Percentiles rank a stretch among this genome's conserved stretches.
These are phyloP conservation scores for Porites lutea DNA, from an alignment of 64 coral and sea anemone species.

Conservation along the genomic window DNA sequence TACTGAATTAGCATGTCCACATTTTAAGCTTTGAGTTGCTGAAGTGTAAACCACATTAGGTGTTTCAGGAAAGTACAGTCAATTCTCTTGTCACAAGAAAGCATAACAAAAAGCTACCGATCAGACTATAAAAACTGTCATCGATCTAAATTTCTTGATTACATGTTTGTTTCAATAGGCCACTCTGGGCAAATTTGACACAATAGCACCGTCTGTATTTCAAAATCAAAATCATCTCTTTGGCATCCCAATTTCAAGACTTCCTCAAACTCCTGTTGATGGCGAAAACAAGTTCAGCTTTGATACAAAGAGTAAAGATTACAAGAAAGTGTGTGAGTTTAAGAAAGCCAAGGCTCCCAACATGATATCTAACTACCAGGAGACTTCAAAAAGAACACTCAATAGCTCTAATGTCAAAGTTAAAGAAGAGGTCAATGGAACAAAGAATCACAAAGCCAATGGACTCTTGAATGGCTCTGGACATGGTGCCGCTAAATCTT, in stretches of 20 bases:
- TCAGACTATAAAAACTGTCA: not conserved
- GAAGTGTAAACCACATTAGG: too few relatives aligned
- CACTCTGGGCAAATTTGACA: conserved; percentile 74
- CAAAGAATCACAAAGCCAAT: conserved; percentile 49
- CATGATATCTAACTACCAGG: not conserved
- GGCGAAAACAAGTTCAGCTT: conserved; percentile 64
- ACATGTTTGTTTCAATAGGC: conserved; percentile 43
- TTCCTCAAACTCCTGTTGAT: conserved; percentile 89
- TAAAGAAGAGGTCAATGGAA: not conserved
- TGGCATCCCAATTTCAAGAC: conserved; percentile 33
- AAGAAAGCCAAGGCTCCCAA: conserved; percentile 56
- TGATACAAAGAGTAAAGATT: conserved; percentile 41
- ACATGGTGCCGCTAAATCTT: not conserved
- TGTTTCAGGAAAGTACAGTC: too few relatives aligned
- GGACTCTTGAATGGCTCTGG: not conserved
- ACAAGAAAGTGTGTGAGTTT: not conserved
- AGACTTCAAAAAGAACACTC: not conserved
- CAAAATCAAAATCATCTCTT: conserved; percentile 67
- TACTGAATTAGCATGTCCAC: too few relatives aligned
- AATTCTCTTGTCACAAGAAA: too few relatives aligned
- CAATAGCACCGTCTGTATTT: conserved; percentile 51
- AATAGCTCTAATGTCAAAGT: not conserved
- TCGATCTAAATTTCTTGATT: not conserved
- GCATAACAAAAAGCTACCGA: too few relatives aligned
- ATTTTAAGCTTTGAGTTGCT: too few relatives aligned